Percentiles rank a stretch among this genome's conserved stretches.
Evolutionary conservation across 2,888 invertebrate species (phyloP).

Genomic region (Hermaeophaga mercurialis): DNA sequence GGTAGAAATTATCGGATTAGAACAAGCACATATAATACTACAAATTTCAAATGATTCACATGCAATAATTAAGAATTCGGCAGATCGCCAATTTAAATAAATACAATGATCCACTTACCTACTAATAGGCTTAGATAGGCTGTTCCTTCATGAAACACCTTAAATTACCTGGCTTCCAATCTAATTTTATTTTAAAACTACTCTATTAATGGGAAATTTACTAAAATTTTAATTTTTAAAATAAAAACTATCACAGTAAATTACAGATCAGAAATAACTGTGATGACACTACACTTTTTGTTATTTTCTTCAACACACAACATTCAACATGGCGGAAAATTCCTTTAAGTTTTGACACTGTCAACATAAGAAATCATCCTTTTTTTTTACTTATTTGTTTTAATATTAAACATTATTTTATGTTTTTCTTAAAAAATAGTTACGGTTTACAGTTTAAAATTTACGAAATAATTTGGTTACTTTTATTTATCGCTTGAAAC

Average conservation of each 20-base stretch:
- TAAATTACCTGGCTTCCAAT: slow-evolving; percentile 5
- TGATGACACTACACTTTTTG: slow-evolving; percentile 49
- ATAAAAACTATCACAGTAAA: slow-evolving; percentile 24
- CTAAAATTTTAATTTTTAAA: slow-evolving; percentile 23
- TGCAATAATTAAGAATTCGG: slow-evolving; percentile 18
- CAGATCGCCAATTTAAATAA: slow-evolving; percentile 17
- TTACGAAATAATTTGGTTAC: too few species aligned
- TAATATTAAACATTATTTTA: too few species aligned
- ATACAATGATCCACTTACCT: slow-evolving; percentile 23
- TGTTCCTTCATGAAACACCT: slow-evolving; percentile 25
- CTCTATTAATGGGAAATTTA: slow-evolving; percentile 1
- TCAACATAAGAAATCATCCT: slow-evolving; percentile 6
- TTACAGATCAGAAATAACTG: slow-evolving; percentile 23
- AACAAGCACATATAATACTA: too few species aligned
- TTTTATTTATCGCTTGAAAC: too few species aligned
- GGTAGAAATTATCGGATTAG: too few species aligned
- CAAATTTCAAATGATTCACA: slow-evolving; percentile 8
- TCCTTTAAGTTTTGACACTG: slow-evolving; percentile 7
- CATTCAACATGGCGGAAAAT: slow-evolving; percentile 47
- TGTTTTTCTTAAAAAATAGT: too few species aligned
- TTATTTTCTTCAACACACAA: slow-evolving; percentile 42
- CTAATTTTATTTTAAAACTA: slow-evolving; percentile 10
- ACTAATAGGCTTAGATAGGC: slow-evolving; percentile 14
- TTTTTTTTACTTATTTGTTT: too few species aligned
- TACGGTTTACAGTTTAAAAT: too few species aligned